Percentiles rank a stretch among this genome's conserved stretches.
Evolutionary conservation across 1,140 invertebrate species (phyloP).

Genomic region (Antheraea mylitta): DNA sequence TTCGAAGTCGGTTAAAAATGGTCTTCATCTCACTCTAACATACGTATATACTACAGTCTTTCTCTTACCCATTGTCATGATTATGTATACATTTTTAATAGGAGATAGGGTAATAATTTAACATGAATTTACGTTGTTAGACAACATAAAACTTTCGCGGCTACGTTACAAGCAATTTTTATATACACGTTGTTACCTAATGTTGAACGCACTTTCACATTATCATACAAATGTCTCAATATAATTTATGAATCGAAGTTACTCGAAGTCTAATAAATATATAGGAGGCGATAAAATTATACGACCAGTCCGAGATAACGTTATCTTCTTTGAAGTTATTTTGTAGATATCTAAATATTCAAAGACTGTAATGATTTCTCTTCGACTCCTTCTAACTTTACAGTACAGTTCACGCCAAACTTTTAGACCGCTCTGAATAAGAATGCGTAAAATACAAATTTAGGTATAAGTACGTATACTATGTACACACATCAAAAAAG

Average conservation of each 20-base stretch:
- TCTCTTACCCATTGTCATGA: background rate
- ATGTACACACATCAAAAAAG: too few relatives aligned
- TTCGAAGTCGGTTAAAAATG: too few relatives aligned
- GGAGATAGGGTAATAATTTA: background rate
- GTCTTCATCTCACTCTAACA: too few relatives aligned
- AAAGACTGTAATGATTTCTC: background rate
- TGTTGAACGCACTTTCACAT: slow-evolving; percentile 1
- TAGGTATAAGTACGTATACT: too few relatives aligned
- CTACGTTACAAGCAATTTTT: background rate
- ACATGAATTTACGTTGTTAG: background rate
- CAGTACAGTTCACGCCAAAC: too few relatives aligned
- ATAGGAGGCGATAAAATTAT: background rate
- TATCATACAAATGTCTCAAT: background rate
- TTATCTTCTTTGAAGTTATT: background rate
- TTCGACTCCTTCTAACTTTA: too few relatives aligned
- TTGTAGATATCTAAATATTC: background rate
- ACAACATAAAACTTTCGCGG: background rate
- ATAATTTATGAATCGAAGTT: background rate
- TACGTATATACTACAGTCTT: too few relatives aligned
- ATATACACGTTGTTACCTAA: background rate
- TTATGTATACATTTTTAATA: background rate
- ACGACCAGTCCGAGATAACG: background rate
- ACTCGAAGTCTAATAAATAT: background rate
- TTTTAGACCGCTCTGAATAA: too few relatives aligned
- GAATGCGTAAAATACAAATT: too few relatives aligned